Evolutionary conservation across 2,797 vertebrate species (phyloP).

Genomic region (Helarctos malayanus): DNA sequence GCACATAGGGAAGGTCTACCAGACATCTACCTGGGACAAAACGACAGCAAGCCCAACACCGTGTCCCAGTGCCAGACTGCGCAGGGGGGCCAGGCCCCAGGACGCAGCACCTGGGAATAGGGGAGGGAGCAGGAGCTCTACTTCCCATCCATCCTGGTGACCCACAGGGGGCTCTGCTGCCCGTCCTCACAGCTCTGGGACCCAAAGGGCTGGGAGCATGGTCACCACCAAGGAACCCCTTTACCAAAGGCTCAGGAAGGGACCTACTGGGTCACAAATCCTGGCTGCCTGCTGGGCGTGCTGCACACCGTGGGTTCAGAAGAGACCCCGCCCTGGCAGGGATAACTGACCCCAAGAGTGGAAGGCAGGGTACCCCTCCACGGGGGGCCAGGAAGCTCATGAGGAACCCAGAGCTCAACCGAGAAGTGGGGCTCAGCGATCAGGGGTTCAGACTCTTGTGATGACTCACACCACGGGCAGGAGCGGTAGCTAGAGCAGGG

Average conservation of each 20-base stretch:
- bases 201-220: neutral
- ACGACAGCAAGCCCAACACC: no score
- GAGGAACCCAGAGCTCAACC: neutral
- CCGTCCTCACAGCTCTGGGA: neutral
- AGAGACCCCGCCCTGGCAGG: no score
- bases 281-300: neutral
- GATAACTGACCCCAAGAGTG: neutral
- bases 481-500: no score
- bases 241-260: neutral
- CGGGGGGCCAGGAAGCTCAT: neutral
- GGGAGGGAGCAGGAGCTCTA: neutral
- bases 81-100: neutral
- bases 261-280: neutral
- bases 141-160: neutral
- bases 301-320: neutral
- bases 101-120: neutral
- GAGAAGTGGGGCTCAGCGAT: neutral
- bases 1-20: neutral
- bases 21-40: neutral
- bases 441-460: neutral
- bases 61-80: neutral
- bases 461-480: neutral
- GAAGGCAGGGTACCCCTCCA: neutral
- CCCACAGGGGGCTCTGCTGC: neutral
- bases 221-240: neutral